These are phyloP conservation scores for Periphyllus acericola DNA, from an alignment of 2,888 invertebrate genomes.

Conservation along the genomic window DNA sequence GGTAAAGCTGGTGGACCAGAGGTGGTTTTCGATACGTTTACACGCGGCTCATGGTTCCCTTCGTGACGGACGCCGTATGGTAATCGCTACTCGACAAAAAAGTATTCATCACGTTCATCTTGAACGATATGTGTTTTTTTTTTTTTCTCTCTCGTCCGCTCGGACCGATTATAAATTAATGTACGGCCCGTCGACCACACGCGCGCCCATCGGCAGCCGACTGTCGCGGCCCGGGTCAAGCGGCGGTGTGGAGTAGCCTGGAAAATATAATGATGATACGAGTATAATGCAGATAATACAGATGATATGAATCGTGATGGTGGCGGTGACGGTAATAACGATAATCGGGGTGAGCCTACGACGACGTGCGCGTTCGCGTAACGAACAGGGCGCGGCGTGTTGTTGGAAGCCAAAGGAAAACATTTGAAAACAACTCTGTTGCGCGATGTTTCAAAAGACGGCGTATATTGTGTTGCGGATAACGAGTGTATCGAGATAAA, in stretches of 20 bases:
- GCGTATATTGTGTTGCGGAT: neutral
- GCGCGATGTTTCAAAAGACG: constrained; percentile 16
- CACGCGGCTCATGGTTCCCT: too few species aligned
- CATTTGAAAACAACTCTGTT: constrained; percentile 36
- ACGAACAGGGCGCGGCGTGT: neutral
- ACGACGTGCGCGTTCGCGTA: neutral
- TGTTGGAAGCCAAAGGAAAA: neutral
- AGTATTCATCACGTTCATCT: too few species aligned
- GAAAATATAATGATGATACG: neutral
- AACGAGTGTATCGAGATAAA: constrained; percentile 14
- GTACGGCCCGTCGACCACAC: constrained; percentile 14
- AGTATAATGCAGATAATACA: neutral
- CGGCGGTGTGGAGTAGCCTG: neutral
- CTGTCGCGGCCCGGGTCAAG: neutral
- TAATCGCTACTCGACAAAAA: too few species aligned
- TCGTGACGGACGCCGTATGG: too few species aligned
- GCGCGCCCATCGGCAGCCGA: neutral
- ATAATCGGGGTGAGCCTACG: neutral
- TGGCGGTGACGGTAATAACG: neutral
- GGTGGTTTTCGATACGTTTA: too few species aligned
- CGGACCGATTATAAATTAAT: neutral
- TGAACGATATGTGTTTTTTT: neutral
- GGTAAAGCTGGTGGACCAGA: too few species aligned
- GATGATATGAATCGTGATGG: neutral
- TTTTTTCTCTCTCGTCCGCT: neutral